phyloP scores from a whole-genome alignment of 1,140 invertebrate genomes.

The Drosophila truncata region DNA sequence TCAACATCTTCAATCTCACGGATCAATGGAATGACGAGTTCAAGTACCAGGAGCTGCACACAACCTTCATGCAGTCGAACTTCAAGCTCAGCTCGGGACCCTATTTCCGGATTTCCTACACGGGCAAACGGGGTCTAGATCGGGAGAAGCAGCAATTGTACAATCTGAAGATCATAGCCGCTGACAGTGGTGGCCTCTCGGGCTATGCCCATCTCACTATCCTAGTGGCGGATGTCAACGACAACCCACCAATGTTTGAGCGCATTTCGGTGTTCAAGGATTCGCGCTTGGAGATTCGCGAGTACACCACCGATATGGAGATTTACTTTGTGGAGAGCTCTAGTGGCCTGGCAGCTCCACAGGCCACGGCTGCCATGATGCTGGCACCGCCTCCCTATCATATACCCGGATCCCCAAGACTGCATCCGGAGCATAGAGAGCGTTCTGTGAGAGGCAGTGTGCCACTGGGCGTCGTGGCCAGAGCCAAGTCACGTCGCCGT shows the following conservation, averaged over 20 bases:
- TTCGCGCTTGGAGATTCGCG: slow-evolving; percentile 88
- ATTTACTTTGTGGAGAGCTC: slow-evolving; percentile 86
- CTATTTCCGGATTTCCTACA: slow-evolving; percentile 74
- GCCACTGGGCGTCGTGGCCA: slow-evolving; percentile 20
- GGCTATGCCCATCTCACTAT: slow-evolving; percentile 90
- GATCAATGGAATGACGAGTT: slow-evolving; percentile 84
- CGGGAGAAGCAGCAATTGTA: slow-evolving; percentile 91
- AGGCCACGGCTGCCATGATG: slow-evolving; percentile 71
- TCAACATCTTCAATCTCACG: slow-evolving; percentile 80
- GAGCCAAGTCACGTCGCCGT: slow-evolving; percentile 56
- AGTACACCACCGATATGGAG: slow-evolving; percentile 87
- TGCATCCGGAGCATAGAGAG: slow-evolving; percentile 48
- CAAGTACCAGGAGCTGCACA: slow-evolving; percentile 81
- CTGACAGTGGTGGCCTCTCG: slow-evolving; percentile 91
- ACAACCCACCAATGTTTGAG: slow-evolving; percentile 91
- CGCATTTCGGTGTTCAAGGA: slow-evolving; percentile 89
- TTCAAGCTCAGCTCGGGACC: slow-evolving; percentile 67
- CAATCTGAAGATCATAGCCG: slow-evolving; percentile 90
- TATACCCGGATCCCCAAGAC: slow-evolving; percentile 73
- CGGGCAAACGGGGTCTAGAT: slow-evolving; percentile 88
- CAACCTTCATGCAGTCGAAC: slow-evolving; percentile 72
- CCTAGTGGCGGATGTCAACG: slow-evolving; percentile 92
- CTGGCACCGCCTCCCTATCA: slow-evolving; percentile 71
- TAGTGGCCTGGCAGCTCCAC: slow-evolving; percentile 62
- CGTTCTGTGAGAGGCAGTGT: slow-evolving; percentile 4